Conservation (phyloP, 1,140 invertebrate genomes). For the Archivesica marissinica region DNA sequence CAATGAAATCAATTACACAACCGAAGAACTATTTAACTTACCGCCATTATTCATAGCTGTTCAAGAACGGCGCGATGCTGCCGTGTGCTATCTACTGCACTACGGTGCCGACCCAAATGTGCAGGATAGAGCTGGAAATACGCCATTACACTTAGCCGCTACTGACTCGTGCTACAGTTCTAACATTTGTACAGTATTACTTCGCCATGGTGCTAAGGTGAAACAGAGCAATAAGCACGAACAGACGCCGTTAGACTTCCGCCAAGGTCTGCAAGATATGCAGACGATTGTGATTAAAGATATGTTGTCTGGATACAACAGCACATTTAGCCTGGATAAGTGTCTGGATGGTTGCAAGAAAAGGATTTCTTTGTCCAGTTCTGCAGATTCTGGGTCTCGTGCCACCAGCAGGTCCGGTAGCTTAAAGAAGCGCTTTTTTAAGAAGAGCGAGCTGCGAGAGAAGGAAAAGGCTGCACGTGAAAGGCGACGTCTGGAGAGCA, state of each 20-base stretch:
- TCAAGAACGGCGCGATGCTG: constrained; percentile 84
- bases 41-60: constrained; percentile 86
- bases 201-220: constrained; percentile 86
- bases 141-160: constrained; percentile 86
- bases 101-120: constrained; percentile 85
- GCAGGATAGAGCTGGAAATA: constrained; percentile 85
- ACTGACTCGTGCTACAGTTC: constrained; percentile 85
- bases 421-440: constrained; percentile 71
- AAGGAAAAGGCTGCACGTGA: constrained; percentile 62
- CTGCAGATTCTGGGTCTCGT: constrained; percentile 24
- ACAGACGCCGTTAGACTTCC: constrained; percentile 80
- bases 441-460: constrained; percentile 54
- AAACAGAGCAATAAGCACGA: constrained; percentile 83
- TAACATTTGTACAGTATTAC: constrained; percentile 85
- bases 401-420: constrained; percentile 63
- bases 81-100: constrained; percentile 86
- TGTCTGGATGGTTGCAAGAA: constrained; percentile 26
- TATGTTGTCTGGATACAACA: constrained; percentile 58
- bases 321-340: constrained; percentile 49
- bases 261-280: constrained; percentile 83
- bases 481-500: constrained; percentile 37
- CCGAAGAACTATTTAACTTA: constrained; percentile 85
- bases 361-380: constrained; percentile 47
- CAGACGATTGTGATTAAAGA: constrained; percentile 83
- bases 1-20: constrained; percentile 82